phyloP scores from a whole-genome alignment of 2,113 vertebrate genomes.

The Sigmodon hispidus region DNA sequence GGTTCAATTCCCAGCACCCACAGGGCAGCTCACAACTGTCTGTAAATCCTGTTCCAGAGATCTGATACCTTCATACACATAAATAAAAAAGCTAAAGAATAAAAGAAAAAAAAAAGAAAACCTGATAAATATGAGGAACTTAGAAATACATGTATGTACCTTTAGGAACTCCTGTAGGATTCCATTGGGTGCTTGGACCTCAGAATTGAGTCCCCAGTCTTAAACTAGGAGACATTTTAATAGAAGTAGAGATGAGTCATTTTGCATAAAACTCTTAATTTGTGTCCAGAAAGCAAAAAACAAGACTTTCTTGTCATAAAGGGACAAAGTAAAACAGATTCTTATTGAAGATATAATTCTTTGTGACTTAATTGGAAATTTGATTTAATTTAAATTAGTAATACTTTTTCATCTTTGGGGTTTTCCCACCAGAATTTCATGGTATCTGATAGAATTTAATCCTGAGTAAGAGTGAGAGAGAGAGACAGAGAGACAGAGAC shows the following conservation, averaged over 20 bases:
- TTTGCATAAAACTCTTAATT: slow-evolving; percentile 56
- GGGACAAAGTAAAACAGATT: slow-evolving; percentile 66
- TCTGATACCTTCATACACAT: too few species aligned
- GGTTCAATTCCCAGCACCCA: too few species aligned
- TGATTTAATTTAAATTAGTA: slow-evolving; percentile 85
- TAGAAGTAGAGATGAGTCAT: slow-evolving; percentile 13
- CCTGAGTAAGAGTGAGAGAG: slow-evolving; percentile 69
- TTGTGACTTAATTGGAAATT: slow-evolving; percentile 85
- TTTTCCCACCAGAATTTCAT: slow-evolving; percentile 82
- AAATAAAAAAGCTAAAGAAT: too few species aligned
- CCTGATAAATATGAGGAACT: slow-evolving; percentile 20
- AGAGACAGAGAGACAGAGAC: too few species aligned
- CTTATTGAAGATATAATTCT: slow-evolving; percentile 78
- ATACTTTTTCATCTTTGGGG: slow-evolving; percentile 83
- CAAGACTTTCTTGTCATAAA: slow-evolving; percentile 56
- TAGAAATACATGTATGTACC: not conserved
- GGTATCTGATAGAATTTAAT: slow-evolving; percentile 78
- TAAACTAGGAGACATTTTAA: slow-evolving; percentile 36
- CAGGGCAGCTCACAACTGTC: too few species aligned
- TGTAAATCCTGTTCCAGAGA: too few species aligned
- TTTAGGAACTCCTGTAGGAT: not conserved
- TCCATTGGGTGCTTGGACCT: not conserved
- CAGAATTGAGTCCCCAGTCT: not conserved
- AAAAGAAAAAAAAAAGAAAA: slow-evolving; percentile 27
- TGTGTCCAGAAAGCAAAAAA: slow-evolving; percentile 18